These are phyloP conservation scores for Synanthedon andrenaeformis DNA, from an alignment of 2,888 invertebrate genomes.

Conservation along the genomic window DNA sequence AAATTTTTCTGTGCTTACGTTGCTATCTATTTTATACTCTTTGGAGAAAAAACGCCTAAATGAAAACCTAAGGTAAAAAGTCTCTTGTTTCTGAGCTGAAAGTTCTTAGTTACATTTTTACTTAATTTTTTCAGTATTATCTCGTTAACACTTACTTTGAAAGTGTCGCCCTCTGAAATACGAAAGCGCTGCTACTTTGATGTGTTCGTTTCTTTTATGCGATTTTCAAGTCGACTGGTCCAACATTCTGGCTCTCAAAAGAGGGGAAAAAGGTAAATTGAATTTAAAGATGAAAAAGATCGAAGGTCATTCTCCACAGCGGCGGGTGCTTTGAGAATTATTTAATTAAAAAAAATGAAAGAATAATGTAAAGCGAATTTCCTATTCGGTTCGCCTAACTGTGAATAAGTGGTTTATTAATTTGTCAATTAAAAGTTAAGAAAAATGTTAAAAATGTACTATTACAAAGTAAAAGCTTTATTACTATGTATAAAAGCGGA, in stretches of 20 bases:
- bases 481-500: too few relatives aligned
- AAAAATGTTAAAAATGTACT: too few relatives aligned
- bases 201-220: slow-evolving; percentile 28
- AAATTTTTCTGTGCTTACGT: too few relatives aligned
- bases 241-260: slow-evolving; percentile 36
- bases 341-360: slow-evolving; percentile 30
- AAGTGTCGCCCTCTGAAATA: neutral
- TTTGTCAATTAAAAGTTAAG: too few relatives aligned
- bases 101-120: too few relatives aligned
- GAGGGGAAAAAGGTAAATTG: slow-evolving; percentile 38
- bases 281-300: slow-evolving; percentile 47
- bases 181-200: slow-evolving; percentile 32
- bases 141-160: neutral
- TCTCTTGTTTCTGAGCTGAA: too few relatives aligned
- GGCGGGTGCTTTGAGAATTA: slow-evolving; percentile 26
- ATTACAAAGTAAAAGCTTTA: too few relatives aligned
- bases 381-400: neutral
- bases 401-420: too few relatives aligned
- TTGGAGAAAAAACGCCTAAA: too few relatives aligned
- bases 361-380: neutral
- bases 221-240: slow-evolving; percentile 45
- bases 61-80: too few relatives aligned
- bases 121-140: too few relatives aligned
- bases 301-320: slow-evolving; percentile 21
- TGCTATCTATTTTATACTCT: too few relatives aligned